Base-by-base conservation (phyloP, 2,113 vertebrate species). In the Ochotona curzoniae region DNA sequence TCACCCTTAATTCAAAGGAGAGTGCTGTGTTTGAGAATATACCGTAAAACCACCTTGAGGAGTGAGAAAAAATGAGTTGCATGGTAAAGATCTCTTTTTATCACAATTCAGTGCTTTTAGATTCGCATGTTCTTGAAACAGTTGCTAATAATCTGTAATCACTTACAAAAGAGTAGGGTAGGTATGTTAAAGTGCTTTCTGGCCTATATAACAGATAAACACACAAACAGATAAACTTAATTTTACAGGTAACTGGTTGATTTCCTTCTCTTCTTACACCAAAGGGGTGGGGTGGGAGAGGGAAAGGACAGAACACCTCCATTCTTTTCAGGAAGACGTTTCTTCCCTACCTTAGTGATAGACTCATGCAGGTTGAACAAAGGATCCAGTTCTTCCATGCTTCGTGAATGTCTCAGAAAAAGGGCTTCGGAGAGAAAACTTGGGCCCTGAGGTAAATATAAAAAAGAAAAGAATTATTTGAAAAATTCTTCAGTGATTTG, bases 311-410 rank as follows among this genome's bases (percentile, higher is more conserved):
- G 51, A 70, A 63, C 4, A 44, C 60, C 69, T 15, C n/a, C 14
- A 93, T 44, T 5, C 5, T 21, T 2, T 14, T 81, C 12, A 44
- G n/a, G 60, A 69, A 60, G 17, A 15, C 17, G 30, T 91, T 86
- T 17, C 26, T 93, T 32, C 14, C 97, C 96, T 98, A 99, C 99
- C 99, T 99, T 99, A 54, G 98, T 98, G 96, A 99, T 97, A 73
- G 97, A 98, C 96, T 99, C 98, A 0, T 99, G 99, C 89, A 99
- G 98, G 63, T 93, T 98, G 98, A 99, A 99, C 95, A 97, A 98
- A 8, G 99, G 98, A 97, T 99, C 99, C 82, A 98, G 82, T 70
- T 98, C 98, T 96, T 98, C 98, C 61, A 97, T 95, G 97, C 95
- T 96, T 64, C 96, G 98, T 79, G 97, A 93, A 92, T 73, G 95